phyloP scores from a whole-genome alignment of 2,888 invertebrate species.

The Calameuta filiformis region DNA sequence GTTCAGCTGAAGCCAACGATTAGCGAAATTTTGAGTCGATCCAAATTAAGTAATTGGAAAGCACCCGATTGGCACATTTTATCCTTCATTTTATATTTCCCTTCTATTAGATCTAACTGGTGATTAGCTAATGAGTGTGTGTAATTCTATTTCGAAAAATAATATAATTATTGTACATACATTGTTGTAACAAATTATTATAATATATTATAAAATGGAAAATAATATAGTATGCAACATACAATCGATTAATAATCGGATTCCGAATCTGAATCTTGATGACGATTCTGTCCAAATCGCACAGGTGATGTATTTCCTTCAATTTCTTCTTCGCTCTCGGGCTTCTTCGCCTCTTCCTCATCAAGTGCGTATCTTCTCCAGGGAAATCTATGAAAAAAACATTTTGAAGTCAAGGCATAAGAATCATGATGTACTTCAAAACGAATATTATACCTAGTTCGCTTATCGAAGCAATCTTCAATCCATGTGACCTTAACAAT shows the following conservation, averaged over 20 bases:
- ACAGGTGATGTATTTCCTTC: conserved; percentile 35
- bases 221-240: not conserved
- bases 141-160: no score
- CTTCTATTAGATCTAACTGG: no score
- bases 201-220: not conserved
- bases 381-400: conserved; percentile 46
- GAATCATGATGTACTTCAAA: not conserved
- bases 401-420: not conserved
- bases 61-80: no score
- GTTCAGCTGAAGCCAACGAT: no score
- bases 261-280: conserved; percentile 29
- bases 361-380: conserved; percentile 60
- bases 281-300: not conserved
- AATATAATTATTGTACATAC: no score
- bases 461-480: conserved; percentile 56
- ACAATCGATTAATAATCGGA: conserved; percentile 26
- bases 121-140: no score
- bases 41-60: no score
- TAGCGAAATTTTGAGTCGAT: no score
- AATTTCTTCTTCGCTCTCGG: conserved; percentile 62
- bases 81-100: no score
- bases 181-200: no score
- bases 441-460: conserved; percentile 45
- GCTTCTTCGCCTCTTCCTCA: conserved; percentile 38
- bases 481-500: conserved; percentile 57